Percentiles rank a stretch among this genome's conserved stretches.
phyloP scores from a whole-genome alignment of 1,140 invertebrate genomes.

The Magallana ariakensis region DNA sequence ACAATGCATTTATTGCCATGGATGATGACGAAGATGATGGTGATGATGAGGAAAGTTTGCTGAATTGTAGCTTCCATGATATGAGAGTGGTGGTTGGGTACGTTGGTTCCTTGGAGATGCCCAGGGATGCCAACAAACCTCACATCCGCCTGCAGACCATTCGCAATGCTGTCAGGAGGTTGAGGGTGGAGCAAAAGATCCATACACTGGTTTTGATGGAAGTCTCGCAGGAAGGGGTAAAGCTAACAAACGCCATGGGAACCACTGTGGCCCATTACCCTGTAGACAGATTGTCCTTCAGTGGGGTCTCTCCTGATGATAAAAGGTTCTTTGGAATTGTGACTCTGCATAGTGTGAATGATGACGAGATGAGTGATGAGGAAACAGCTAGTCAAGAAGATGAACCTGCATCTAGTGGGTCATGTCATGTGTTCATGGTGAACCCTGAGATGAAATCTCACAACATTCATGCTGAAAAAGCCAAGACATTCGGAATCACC shows the following conservation, averaged over 20 bases:
- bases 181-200: slow-evolving; percentile 92
- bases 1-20: slow-evolving; percentile 65
- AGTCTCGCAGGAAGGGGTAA: slow-evolving; percentile 88
- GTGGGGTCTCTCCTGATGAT: slow-evolving; percentile 92
- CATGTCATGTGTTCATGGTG: slow-evolving; percentile 96
- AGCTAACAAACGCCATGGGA: slow-evolving; percentile 86
- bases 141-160: slow-evolving; percentile 84
- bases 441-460: slow-evolving; percentile 89
- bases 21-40: slow-evolving; percentile 63
- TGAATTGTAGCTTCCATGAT: slow-evolving; percentile 74
- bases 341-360: slow-evolving; percentile 84
- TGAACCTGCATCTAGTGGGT: slow-evolving; percentile 85
- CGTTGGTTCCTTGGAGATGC: slow-evolving; percentile 96
- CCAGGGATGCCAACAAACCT: slow-evolving; percentile 87
- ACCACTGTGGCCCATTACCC: slow-evolving; percentile 88
- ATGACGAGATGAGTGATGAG: slow-evolving; percentile 67
- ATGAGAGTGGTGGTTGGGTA: slow-evolving; percentile 94
- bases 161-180: slow-evolving; percentile 90
- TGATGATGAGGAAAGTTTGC: slow-evolving; percentile 63
- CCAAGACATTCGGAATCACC: slow-evolving; percentile 88
- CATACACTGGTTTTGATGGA: slow-evolving; percentile 93
- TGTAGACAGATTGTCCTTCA: slow-evolving; percentile 91
- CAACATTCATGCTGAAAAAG: slow-evolving; percentile 87
- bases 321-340: slow-evolving; percentile 95
- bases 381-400: slow-evolving; percentile 66